phyloP scores from a whole-genome alignment of 1,140 invertebrate genomes.

The Drosophila punjabiensis region DNA sequence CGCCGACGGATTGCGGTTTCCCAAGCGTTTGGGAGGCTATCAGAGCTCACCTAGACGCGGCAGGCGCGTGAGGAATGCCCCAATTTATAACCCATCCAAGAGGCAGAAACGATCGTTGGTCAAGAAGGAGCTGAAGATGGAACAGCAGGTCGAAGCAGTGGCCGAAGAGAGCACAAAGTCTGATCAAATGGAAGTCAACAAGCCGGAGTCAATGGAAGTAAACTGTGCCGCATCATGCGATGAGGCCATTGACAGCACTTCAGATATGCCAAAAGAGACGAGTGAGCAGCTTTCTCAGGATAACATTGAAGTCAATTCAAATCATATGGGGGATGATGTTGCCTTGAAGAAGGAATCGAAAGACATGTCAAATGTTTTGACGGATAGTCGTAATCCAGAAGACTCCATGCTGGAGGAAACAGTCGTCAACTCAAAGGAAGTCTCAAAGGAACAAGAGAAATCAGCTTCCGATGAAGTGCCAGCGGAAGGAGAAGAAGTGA shows the following conservation, averaged over 20 bases:
- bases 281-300: not conserved
- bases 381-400: not conserved
- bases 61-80: slow-evolving; percentile 12
- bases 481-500: not conserved
- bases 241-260: slow-evolving; percentile 30
- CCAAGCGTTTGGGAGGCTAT: slow-evolving; percentile 12
- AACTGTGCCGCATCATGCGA: slow-evolving; percentile 4
- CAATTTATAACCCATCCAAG: slow-evolving; percentile 32
- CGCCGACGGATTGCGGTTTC: slow-evolving; percentile 23
- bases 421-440: not conserved
- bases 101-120: slow-evolving; percentile 15
- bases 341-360: not conserved
- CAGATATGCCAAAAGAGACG: not conserved
- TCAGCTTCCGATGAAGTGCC: not conserved
- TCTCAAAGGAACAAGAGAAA: not conserved
- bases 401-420: not conserved
- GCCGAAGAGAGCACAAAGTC: slow-evolving; percentile 12
- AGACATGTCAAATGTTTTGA: not conserved
- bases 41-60: slow-evolving; percentile 21
- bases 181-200: slow-evolving; percentile 5
- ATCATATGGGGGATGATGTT: not conserved
- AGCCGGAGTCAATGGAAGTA: not conserved
- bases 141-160: not conserved
- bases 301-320: not conserved
- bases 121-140: not conserved